Evolutionary conservation across 2,797 vertebrate species (phyloP), one percentile per base, ranked within the genome.

Genomic region (Mallotus villosus): DNA sequence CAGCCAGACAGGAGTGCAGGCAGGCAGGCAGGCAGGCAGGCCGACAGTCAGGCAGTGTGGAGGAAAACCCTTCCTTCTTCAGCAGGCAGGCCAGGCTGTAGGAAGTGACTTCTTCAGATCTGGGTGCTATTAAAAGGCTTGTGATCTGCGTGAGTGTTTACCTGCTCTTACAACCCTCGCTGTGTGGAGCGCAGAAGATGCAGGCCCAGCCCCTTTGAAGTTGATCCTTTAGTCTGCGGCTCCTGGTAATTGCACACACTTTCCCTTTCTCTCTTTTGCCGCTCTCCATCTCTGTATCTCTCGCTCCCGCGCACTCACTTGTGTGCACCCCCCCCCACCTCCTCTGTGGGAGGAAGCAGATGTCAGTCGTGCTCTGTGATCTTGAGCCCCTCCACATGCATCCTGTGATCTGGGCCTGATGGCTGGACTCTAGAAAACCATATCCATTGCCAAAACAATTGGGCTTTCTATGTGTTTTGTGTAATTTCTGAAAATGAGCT

Each of bases 141-240:
- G 89, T 91, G 89, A 91, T 92, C 90, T 90, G 82, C 87, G 91
- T 60, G 21, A 85, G 80, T 93, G 91, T 93, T 93, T 93, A 92
- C 91, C 89, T 87, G 87, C 90, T 88, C 85, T 89, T 90, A 89
- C 86, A 86, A 86, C 87, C 81, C 87, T 84, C 74, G 88, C 88
- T 86, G 84, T 86, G 86, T 81, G 64, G 82, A 87, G 81, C 82
- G 80, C 41, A 61, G 62, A 77, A 86, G 85, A 90, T 78, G 78
- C 70, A 82, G 82, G 85, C 86, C 86, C 84, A 68, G 85, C 81
- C 81, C 81, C 92, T 93, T 93, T 93, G 91, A 93, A 91, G 92
- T 90, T 92, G 91, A 92, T 91, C 86, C 90, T 88, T 91, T 85
- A 91, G 90, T 90, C 85, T 88, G 90, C 78, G 41, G 88, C 88